Base-by-base conservation (phyloP, 2,888 invertebrate species). In the Rhagonycha lutea region DNA sequence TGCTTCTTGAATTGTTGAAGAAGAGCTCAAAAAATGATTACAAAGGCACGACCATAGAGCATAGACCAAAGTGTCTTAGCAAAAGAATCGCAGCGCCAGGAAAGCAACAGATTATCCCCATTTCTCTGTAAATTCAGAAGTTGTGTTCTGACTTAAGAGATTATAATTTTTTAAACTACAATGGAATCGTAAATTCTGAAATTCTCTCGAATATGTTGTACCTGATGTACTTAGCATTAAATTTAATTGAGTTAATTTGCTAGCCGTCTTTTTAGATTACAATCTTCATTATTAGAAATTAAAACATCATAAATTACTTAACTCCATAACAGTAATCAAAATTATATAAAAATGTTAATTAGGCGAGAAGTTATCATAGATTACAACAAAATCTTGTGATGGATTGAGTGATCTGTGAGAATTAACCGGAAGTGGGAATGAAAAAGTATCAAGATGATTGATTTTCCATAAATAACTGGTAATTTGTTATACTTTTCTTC, bases 401-500 rank as follows among this genome's bases (percentile, higher is more conserved):
- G n/a, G 47, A 47, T 47, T 47, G 47, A 47, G 47, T 47, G 47
- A 47, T 47, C 47, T 47, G 7, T 47, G 47, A n/a, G 47, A 47
- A 47, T 47, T 47, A 47, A 47, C 47, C n/a, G 47, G 47, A 47
- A 47, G 47, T 68, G 24, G 62, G 14, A 23, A 73, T 68, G 73
- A 73, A 73, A 62, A 28, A 68, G 68, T 62, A 26, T 29, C 72
- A 23, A 68, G 68, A 73, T 68, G 67, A 47, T 68, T 61, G 68
- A 62, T 62, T 68, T 68, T 14, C 28, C 14, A 61, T 73, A 67
- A 73, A 73, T 73, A 73, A 68, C 68, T 60, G 61, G 72, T 72
- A 67, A 72, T 72, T 72, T 68, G 72, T 61, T 67, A 68, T 47
- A 73, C 73, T 73, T 60, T 73, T 69, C 62, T 73, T 73, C 69